Conservation (phyloP, 2,113 vertebrate genomes). For the Microtus oregoni region DNA sequence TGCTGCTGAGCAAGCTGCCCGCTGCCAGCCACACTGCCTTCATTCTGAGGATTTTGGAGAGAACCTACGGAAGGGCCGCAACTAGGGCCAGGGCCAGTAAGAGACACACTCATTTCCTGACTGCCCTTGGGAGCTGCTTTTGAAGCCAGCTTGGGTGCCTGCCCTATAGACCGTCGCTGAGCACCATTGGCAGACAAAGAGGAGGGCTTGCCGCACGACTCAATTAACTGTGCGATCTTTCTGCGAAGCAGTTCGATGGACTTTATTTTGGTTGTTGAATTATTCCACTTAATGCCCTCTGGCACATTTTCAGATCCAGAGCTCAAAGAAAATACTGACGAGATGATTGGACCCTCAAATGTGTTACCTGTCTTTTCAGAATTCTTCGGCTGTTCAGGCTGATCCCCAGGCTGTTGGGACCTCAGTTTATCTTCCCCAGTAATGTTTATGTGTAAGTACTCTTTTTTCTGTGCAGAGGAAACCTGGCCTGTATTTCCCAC, state of each 20-base stretch:
- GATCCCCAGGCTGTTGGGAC: background rate
- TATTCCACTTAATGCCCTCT: conserved; percentile 87
- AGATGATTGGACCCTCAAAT: conserved; percentile 93
- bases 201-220: conserved; percentile 81
- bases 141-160: conserved; percentile 9
- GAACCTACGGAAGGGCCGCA: fast-evolving
- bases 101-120: conserved; percentile 16
- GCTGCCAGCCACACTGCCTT: fast-evolving
- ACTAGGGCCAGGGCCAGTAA: background rate
- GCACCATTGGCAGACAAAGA: conserved; percentile 5
- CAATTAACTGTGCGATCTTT: conserved; percentile 87
- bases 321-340: conserved; percentile 95
- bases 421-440: conserved; percentile 60
- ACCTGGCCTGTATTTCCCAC: conserved; percentile 29
- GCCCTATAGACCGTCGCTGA: conserved; percentile 55
- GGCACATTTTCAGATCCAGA: conserved; percentile 87
- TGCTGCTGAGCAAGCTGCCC: conserved; percentile 7
- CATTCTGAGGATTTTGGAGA: background rate
- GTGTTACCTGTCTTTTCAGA: conserved; percentile 62
- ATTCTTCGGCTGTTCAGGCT: conserved; percentile 72
- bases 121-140: conserved; percentile 33
- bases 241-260: conserved; percentile 82
- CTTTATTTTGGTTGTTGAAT: conserved; percentile 78
- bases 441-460: conserved; percentile 56
- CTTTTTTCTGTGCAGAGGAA: background rate